Evolutionary conservation across 2,113 vertebrate genomes (phyloP), one percentile per base, ranked within the genome.

Genomic region (Bostrychus sinensis): DNA sequence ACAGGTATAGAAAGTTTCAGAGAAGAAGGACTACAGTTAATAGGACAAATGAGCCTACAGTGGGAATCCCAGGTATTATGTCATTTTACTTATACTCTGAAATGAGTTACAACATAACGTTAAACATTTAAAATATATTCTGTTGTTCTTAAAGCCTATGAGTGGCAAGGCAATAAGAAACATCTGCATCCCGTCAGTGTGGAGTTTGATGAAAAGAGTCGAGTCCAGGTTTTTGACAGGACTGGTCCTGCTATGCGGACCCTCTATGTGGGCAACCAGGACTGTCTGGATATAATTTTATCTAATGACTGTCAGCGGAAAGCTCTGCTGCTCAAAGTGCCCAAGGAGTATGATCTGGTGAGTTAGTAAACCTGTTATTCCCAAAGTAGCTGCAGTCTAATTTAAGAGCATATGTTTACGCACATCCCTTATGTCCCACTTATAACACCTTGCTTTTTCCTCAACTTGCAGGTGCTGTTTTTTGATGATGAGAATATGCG

Each of bases 321-420:
- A 42, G 76, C 88, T 32, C 82, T 97, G 51, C 87, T 98, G 53
- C 88, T 99, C 67, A 96, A 96, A 89, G 92, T 95, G 26, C 95
- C 94, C 38, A 98, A 97, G 77, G 97, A 98, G 62, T 96, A 96
- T 0, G 97, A 99, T 84, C 87, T 99, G 91, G 97, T 98, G 87
- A 72, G 90, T 28, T 6, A 34, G 8, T 30, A 55, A 9, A 55
- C 22, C 45, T 23, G 45, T 36, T 32, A 36, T 32, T 55, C 28
- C 30, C 28, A 36, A 55, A 55, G 32, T 36, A 55, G 28, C 53
- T 45, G 11, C 53, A 36, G 30, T 55, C 32, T 55, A 36, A 55
- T 55, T 55, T 34, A 55, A 55, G 48, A 28, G 16, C 48, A 51
- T 23, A 51, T 51, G 48, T 51, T 11, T 19, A 25, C 25, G 45